Evolutionary conservation across 2,888 invertebrate species (phyloP).

Genomic region (Xylophagus ater): DNA sequence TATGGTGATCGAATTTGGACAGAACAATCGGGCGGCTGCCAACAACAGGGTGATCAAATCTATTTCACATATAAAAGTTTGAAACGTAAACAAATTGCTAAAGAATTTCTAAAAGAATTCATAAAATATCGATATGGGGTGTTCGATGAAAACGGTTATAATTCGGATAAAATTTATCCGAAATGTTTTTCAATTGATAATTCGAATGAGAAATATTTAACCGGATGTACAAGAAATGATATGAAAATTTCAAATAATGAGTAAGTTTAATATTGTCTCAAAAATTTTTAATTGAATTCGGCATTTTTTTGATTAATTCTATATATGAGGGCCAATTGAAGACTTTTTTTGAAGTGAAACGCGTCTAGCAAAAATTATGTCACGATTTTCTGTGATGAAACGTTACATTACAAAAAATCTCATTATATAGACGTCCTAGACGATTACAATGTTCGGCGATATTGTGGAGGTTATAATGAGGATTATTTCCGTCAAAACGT

Average conservation of each 20-base stretch:
- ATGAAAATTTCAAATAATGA: constrained; percentile 41
- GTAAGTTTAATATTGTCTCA: constrained; percentile 35
- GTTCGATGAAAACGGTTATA: constrained; percentile 53
- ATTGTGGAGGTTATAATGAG: no score
- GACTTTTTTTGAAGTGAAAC: no score
- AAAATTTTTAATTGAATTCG: no score
- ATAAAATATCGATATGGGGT: constrained; percentile 57
- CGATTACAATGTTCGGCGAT: no score
- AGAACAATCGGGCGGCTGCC: constrained; percentile 50
- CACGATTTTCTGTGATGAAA: no score
- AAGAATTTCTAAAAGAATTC: constrained; percentile 49
- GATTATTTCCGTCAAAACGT: no score
- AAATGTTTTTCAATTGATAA: constrained; percentile 40
- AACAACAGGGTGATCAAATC: constrained; percentile 46
- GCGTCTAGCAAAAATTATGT: no score
- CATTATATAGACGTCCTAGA: no score
- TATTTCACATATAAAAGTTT: constrained; percentile 41
- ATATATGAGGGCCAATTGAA: no score
- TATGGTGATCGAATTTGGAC: constrained; percentile 47
- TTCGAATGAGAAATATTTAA: constrained; percentile 30
- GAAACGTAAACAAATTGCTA: constrained; percentile 18
- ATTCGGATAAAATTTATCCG: constrained; percentile 47
- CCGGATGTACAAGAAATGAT: constrained; percentile 46
- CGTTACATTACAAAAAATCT: no score
- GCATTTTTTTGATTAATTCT: no score